Percentiles rank a stretch among this genome's conserved stretches.
Evolutionary conservation across 2,888 invertebrate genomes (phyloP).

Genomic region (Apomyelois bistriatella): DNA sequence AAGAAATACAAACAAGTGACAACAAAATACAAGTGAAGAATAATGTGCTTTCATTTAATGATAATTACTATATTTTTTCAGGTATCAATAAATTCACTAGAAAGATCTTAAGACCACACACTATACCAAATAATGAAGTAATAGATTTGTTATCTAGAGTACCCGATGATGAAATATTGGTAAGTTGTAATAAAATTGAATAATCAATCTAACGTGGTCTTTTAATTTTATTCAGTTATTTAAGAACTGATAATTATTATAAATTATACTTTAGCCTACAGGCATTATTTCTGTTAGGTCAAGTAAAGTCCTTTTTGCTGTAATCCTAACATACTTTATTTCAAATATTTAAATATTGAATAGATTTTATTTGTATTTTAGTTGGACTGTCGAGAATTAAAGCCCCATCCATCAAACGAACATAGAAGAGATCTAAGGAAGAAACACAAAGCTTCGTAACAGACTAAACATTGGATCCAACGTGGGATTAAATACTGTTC

Average conservation of each 20-base stretch:
- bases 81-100: conserved; percentile 95
- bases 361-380: conserved; percentile 47
- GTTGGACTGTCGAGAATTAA: conserved; percentile 85
- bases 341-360: too few relatives aligned
- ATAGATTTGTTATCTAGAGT: conserved; percentile 96
- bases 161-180: conserved; percentile 95
- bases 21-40: too few relatives aligned
- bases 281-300: too few relatives aligned
- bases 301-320: too few relatives aligned
- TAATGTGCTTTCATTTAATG: too few relatives aligned
- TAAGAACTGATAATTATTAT: too few relatives aligned
- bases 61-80: conserved; percentile 34
- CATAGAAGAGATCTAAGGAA: conserved; percentile 81
- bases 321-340: too few relatives aligned
- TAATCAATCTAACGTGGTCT: too few relatives aligned
- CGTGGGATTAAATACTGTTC: conserved; percentile 42
- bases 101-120: conserved; percentile 94
- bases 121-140: conserved; percentile 98
- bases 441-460: conserved; percentile 86
- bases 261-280: too few relatives aligned
- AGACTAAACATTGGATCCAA: conserved; percentile 36
- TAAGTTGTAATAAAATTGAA: conserved; percentile 67
- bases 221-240: too few relatives aligned
- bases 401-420: conserved; percentile 80
- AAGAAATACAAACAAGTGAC: too few relatives aligned